Evolutionary conservation across 1,140 invertebrate genomes (phyloP).

Genomic region (Megalonaias nervosa): DNA sequence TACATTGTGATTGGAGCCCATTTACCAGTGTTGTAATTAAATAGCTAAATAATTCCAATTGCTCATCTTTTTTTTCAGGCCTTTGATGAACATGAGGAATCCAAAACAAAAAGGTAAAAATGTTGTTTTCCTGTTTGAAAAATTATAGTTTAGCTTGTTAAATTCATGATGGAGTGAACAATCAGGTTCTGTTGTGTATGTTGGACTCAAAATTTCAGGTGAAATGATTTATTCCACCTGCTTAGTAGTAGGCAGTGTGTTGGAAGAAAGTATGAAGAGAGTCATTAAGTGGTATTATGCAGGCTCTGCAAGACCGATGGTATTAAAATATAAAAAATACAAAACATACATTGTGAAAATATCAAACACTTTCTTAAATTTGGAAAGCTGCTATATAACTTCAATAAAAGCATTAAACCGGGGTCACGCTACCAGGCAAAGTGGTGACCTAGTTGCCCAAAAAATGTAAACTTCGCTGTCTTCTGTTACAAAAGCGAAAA

Average conservation of each 20-base stretch:
- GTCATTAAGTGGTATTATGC: not conserved
- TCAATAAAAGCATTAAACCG: too few relatives aligned
- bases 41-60: not conserved
- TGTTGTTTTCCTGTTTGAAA: not conserved
- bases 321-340: too few relatives aligned
- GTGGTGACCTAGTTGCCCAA: too few relatives aligned
- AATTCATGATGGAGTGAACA: not conserved
- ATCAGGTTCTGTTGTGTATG: not conserved
- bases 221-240: not conserved
- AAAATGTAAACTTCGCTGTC: too few relatives aligned
- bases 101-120: conserved; percentile 36
- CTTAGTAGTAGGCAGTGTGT: not conserved
- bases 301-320: not conserved
- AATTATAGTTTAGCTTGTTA: not conserved
- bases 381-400: too few relatives aligned
- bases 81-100: conserved; percentile 47
- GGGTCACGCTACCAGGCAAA: too few relatives aligned
- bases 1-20: not conserved
- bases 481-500: too few relatives aligned
- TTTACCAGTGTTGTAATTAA: not conserved
- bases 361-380: too few relatives aligned
- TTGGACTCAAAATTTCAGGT: not conserved
- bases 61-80: conserved; percentile 36
- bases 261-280: not conserved
- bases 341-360: too few relatives aligned